Evolutionary conservation across 2,888 invertebrate genomes (phyloP), one percentile per base, ranked within the genome.

Genomic region (Eilema griseolum): DNA sequence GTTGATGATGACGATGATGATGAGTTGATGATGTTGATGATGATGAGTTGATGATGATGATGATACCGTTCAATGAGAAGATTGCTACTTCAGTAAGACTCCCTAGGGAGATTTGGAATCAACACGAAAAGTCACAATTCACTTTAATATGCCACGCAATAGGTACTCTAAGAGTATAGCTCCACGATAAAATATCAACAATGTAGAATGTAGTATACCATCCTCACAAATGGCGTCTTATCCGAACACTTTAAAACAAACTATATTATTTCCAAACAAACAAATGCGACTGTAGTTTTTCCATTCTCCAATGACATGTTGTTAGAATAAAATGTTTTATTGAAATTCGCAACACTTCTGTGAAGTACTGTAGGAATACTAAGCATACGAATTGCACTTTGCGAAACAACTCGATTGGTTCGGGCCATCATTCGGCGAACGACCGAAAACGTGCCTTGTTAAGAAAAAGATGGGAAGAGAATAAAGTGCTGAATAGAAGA

Each of bases 361-460:
- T 24, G 63, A 52, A 60, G 57, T 46, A 59, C 70, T 46, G 69
- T 59, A 46, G 24, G 79, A 80, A 81, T 80, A 80, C 77, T 79
- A 79, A 80, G 16, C 56, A 7, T 5, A 23, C 28, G 67, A 56
- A 69, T 77, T 74, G 65, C 67, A 61, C 72, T 75, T 75, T 70
- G 72, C 72, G 71, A 73, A 77, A 67, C 76, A 66, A 69, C 71
- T 74, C 65, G 65, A 65, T 65, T 73, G 70, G 64, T 74, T 70
- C 72, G 52, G 66, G 70, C 67, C 66, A 73, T 78, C 74, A 68
- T 66, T 67, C 60, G 56, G 67, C 59, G 16, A 63, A 23, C 31
- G 12, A 65, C 61, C 46, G 59, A 66, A 70, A 62, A 67, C 46
- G 41, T 33, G 68, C 28, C 37, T 16, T 33, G 37, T 67, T 65